phyloP scores from a whole-genome alignment of 2,113 vertebrate genomes.

The Myrmophylax atrothorax region DNA sequence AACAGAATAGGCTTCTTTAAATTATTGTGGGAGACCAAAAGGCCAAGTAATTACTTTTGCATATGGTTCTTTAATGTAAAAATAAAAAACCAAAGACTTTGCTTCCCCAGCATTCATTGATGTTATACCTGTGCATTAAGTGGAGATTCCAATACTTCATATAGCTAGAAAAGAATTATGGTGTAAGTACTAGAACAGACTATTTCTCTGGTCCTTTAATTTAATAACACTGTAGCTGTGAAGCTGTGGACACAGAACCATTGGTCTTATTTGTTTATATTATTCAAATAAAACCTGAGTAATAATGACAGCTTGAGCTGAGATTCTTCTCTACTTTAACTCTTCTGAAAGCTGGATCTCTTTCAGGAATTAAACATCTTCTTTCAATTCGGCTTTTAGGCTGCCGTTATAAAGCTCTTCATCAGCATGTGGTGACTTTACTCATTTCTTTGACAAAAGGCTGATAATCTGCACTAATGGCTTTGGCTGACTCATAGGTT shows the following conservation, averaged over 20 bases:
- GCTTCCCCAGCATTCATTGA: neutral
- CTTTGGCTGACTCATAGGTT: constrained; percentile 37
- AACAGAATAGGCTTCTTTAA: constrained; percentile 11
- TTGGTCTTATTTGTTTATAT: constrained; percentile 23
- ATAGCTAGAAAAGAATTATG: constrained; percentile 6
- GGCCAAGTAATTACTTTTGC: constrained; percentile 31
- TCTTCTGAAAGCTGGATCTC: neutral
- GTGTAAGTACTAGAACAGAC: neutral
- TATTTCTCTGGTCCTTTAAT: neutral
- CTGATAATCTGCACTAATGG: constrained; percentile 17
- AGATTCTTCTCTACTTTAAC: neutral
- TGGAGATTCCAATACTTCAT: constrained; percentile 2
- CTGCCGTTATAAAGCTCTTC: neutral
- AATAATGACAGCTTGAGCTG: neutral
- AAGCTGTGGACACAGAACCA: neutral
- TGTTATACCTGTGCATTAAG: constrained; percentile 20
- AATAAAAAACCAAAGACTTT: constrained; percentile 15
- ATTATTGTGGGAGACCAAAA: constrained; percentile 24
- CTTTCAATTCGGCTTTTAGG: neutral
- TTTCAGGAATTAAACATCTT: constrained; percentile 21
- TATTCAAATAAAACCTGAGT: neutral
- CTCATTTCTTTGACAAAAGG: constrained; percentile 27
- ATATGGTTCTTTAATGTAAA: constrained; percentile 45
- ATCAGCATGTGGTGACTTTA: constrained; percentile 38
- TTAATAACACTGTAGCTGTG: neutral